Percentiles rank a stretch among this genome's conserved stretches.
Evolutionary conservation across 2,888 invertebrate genomes (phyloP).

Genomic region (Meloe dianella): DNA sequence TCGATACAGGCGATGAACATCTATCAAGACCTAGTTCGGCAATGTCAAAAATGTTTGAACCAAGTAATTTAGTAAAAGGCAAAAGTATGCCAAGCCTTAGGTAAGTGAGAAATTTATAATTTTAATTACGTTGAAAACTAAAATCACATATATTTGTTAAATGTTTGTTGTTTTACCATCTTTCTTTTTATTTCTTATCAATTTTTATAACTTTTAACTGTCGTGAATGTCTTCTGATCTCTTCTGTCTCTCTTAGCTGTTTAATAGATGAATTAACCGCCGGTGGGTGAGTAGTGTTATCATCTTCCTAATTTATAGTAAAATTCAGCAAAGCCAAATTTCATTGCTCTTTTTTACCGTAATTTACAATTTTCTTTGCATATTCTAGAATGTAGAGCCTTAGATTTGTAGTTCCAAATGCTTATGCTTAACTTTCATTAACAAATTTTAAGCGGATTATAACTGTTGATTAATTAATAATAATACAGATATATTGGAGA

Average conservation of each 20-base stretch:
- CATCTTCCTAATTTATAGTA: slow-evolving; percentile 33
- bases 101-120: slow-evolving; percentile 62
- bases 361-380: neutral
- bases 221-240: slow-evolving; percentile 56
- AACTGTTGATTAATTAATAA: neutral
- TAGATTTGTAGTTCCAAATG: neutral
- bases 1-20: slow-evolving; percentile 80
- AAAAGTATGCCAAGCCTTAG: slow-evolving; percentile 97
- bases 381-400: neutral
- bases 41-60: slow-evolving; percentile 64
- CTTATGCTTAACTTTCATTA: neutral
- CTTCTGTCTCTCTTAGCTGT: slow-evolving; percentile 71
- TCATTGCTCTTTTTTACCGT: neutral
- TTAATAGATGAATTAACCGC: slow-evolving; percentile 83
- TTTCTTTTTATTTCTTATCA: slow-evolving; percentile 36
- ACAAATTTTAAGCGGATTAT: neutral
- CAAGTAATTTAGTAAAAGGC: slow-evolving; percentile 83
- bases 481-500: slow-evolving; percentile 73
- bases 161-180: slow-evolving; percentile 9
- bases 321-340: slow-evolving; percentile 9
- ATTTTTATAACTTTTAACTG: slow-evolving; percentile 42
- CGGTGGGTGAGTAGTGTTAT: slow-evolving; percentile 73
- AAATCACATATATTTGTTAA: slow-evolving; percentile 2
- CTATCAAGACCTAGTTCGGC: slow-evolving; percentile 75
- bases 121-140: neutral